A percentile compares a stretch with the other conserved stretches of the same genome.
phyloP scores from a whole-genome alignment of 2,797 vertebrate genomes.

The Thunnus albacares region DNA sequence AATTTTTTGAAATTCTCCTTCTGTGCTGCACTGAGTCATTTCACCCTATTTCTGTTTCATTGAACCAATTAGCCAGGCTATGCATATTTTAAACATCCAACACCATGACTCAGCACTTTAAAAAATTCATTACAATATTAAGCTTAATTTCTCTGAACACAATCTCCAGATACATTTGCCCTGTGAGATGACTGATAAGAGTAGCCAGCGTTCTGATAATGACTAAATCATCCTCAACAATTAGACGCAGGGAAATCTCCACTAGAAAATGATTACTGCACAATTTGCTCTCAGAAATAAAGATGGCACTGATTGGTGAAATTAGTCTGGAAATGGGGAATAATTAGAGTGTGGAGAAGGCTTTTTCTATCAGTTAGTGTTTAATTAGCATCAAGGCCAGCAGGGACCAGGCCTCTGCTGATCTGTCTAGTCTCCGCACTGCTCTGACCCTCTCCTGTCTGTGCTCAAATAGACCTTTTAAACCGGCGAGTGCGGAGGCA shows the following conservation, averaged over 20 bases:
- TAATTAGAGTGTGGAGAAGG: constrained; percentile 76
- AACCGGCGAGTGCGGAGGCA: background rate
- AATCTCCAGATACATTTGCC: constrained; percentile 68
- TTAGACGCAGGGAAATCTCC: constrained; percentile 75
- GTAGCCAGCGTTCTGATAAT: constrained; percentile 74
- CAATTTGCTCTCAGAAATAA: constrained; percentile 82
- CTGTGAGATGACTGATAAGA: constrained; percentile 80
- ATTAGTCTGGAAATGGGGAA: constrained; percentile 79
- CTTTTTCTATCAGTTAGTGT: constrained; percentile 77
- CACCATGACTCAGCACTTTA: constrained; percentile 67
- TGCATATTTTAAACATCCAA: constrained; percentile 28
- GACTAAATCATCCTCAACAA: constrained; percentile 79
- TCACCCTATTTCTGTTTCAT: constrained; percentile 6
- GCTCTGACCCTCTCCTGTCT: constrained; percentile 48
- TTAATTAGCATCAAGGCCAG: constrained; percentile 76
- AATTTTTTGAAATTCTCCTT: constrained; percentile 51
- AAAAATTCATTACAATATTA: constrained; percentile 62
- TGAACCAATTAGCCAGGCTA: constrained; percentile 4
- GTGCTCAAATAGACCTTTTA: constrained; percentile 28
- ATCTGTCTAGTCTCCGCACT: constrained; percentile 35
- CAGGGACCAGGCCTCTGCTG: constrained; percentile 57
- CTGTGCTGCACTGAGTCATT: constrained; percentile 6
- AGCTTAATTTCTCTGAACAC: constrained; percentile 58
- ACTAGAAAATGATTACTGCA: constrained; percentile 77
- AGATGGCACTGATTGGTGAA: constrained; percentile 82